A percentile compares a stretch with the other conserved stretches of the same genome.
These are phyloP conservation scores for Cepaea nemoralis DNA, from an alignment of 1,140 invertebrate species.

Conservation along the genomic window DNA sequence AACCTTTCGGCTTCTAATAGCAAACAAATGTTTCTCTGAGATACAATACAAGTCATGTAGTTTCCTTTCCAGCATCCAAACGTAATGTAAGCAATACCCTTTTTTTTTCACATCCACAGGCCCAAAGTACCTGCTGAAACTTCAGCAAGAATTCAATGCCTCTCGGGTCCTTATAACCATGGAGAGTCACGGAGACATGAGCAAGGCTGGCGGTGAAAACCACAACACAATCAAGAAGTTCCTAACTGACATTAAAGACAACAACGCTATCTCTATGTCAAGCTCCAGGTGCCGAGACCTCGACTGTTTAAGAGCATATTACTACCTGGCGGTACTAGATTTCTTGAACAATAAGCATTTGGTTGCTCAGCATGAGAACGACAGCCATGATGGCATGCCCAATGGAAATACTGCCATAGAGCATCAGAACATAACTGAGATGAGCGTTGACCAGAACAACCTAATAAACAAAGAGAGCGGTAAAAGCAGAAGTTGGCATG, in stretches of 20 bases:
- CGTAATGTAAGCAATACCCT: no score
- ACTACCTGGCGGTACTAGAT: constrained; percentile 61
- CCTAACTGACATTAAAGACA: constrained; percentile 63
- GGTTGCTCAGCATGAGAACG: neutral
- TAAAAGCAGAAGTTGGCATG: neutral
- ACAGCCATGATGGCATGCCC: constrained; percentile 34
- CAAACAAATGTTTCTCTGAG: no score
- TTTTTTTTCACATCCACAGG: constrained; percentile 45
- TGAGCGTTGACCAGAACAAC: neutral
- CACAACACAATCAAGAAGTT: constrained; percentile 62
- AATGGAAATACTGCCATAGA: neutral
- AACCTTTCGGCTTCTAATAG: no score
- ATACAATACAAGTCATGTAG: no score
- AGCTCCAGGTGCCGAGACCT: constrained; percentile 61
- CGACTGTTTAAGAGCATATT: constrained; percentile 65
- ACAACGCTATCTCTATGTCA: constrained; percentile 57
- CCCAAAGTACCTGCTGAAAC: constrained; percentile 66
- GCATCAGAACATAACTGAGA: neutral
- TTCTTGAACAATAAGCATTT: constrained; percentile 44
- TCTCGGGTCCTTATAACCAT: constrained; percentile 63
- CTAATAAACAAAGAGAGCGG: neutral
- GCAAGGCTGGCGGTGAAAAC: constrained; percentile 52
- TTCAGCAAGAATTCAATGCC: constrained; percentile 66
- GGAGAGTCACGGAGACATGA: constrained; percentile 57
- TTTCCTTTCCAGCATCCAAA: no score